phyloP scores from a whole-genome alignment of 2,797 vertebrate genomes.

The Coendou prehensilis region DNA sequence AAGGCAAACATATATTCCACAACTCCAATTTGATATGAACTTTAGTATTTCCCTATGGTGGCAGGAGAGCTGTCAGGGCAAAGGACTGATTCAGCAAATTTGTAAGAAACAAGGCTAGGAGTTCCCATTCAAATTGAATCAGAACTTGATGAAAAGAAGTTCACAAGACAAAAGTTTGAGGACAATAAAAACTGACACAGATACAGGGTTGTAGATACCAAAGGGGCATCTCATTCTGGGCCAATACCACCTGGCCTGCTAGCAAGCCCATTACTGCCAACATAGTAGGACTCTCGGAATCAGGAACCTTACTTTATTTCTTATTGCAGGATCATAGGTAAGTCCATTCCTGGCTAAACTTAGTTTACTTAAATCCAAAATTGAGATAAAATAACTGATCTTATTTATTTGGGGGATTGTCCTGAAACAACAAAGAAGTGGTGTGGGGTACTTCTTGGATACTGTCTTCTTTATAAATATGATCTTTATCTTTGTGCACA shows the following conservation, averaged over 20 bases:
- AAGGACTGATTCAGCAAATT: not conserved
- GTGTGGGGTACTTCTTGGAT: not conserved
- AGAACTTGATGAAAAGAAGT: not conserved
- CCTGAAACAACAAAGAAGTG: constrained; percentile 24
- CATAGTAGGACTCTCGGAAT: not conserved
- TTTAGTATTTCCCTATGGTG: not conserved
- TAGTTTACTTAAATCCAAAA: not conserved
- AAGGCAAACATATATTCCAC: not conserved
- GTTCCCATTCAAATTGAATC: not conserved
- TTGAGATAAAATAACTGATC: not conserved
- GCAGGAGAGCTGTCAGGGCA: not conserved
- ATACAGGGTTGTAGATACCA: not conserved
- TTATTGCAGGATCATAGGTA: not conserved
- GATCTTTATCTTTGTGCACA: not conserved
- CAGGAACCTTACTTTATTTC: not conserved
- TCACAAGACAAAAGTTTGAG: not conserved
- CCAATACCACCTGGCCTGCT: not conserved
- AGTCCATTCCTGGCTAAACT: not conserved
- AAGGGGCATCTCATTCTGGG: not conserved
- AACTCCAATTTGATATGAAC: not conserved
- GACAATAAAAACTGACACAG: not conserved
- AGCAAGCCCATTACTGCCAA: not conserved
- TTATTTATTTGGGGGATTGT: not conserved
- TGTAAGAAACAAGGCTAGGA: not conserved
- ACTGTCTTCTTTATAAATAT: not conserved